Evolutionary conservation across 2,888 invertebrate genomes (phyloP).

Genomic region (Trachelus tabidus): DNA sequence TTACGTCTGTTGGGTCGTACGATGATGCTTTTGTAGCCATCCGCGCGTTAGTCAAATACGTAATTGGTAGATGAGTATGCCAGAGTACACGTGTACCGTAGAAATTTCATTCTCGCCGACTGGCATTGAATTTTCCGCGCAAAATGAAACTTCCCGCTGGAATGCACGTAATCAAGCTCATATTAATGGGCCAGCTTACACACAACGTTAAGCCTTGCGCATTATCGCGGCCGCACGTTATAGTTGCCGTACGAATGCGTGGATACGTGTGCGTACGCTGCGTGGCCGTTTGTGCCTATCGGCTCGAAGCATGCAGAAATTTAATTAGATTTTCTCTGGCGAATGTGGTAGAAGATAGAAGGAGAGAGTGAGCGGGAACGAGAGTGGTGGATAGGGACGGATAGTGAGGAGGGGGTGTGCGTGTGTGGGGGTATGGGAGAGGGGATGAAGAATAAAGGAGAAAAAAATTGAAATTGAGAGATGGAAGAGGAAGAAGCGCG

Average conservation of each 20-base stretch:
- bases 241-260: not conserved
- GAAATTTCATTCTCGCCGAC: not conserved
- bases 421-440: constrained; percentile 9
- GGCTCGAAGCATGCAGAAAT: constrained; percentile 15
- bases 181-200: constrained; percentile 1
- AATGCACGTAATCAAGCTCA: constrained; percentile 5
- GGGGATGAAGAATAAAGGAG: constrained; percentile 17
- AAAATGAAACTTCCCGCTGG: constrained; percentile 3
- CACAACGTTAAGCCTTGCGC: not conserved
- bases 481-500: too few relatives aligned
- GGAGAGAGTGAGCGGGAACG: not conserved
- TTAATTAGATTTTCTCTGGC: constrained; percentile 18
- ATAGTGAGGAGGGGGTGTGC: not conserved
- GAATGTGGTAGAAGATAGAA: not conserved
- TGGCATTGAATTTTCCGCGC: constrained; percentile 1
- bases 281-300: not conserved
- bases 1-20: too few relatives aligned
- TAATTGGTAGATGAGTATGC: too few relatives aligned
- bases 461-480: too few relatives aligned
- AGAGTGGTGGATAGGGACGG: too few relatives aligned
- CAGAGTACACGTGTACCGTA: not conserved
- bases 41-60: too few relatives aligned
- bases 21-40: too few relatives aligned
- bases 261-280: not conserved
- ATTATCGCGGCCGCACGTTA: constrained; percentile 1